Evolutionary conservation across 1,140 invertebrate genomes (phyloP).

Genomic region (Drosophila bocki): DNA sequence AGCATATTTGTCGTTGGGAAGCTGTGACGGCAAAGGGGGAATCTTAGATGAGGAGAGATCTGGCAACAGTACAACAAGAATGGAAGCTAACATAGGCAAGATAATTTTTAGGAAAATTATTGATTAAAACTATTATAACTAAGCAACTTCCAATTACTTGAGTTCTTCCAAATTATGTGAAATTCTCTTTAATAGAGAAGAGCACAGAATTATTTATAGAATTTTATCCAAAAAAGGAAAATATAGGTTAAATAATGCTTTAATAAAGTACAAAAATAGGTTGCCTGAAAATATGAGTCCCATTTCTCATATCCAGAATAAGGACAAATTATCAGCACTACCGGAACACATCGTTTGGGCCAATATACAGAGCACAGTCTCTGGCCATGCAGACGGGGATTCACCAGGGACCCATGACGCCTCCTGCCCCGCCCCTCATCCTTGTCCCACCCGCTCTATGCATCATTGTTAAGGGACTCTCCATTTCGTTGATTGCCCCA

Average conservation of each 20-base stretch:
- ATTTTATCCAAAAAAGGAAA: neutral
- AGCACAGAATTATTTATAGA: neutral
- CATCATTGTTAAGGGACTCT: constrained; percentile 36
- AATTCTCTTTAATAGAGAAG: neutral
- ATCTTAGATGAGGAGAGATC: too few relatives aligned
- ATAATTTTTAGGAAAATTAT: too few relatives aligned
- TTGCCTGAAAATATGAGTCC: neutral
- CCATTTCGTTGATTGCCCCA: constrained; percentile 56
- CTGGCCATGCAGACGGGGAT: constrained; percentile 1
- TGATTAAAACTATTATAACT: too few relatives aligned
- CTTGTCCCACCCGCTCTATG: constrained; percentile 1
- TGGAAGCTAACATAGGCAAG: too few relatives aligned
- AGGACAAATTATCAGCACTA: constrained; percentile 13
- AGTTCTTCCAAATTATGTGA: neutral
- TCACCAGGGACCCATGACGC: constrained; percentile 35
- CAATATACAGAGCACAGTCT: constrained; percentile 20
- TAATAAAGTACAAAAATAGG: neutral
- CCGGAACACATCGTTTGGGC: constrained; percentile 3
- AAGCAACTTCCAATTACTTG: neutral
- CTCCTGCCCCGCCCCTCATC: neutral
- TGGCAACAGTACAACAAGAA: too few relatives aligned
- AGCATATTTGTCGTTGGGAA: constrained; percentile 2
- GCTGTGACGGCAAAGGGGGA: neutral
- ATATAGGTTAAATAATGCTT: neutral
- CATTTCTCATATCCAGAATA: neutral